Conservation (phyloP, 2,888 invertebrate species). For the Ceramica pisi region DNA sequence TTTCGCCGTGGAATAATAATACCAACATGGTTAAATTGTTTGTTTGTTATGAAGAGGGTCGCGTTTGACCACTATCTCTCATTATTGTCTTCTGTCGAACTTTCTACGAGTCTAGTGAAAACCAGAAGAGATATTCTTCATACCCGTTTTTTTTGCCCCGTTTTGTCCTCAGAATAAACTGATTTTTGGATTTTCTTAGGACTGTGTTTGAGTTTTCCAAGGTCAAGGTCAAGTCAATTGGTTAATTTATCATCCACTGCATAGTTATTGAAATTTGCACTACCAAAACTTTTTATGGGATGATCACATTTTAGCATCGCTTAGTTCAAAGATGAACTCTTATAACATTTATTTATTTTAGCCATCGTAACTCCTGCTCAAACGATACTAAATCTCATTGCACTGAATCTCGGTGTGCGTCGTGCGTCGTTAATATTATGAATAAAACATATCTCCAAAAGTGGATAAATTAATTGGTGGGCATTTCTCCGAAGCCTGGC, state of each 20-base stretch:
- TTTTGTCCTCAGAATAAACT: too few relatives aligned
- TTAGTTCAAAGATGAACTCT: not conserved
- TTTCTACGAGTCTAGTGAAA: not conserved
- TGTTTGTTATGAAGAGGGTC: not conserved
- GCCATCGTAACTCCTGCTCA: not conserved
- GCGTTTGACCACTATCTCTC: not conserved
- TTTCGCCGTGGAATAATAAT: not conserved
- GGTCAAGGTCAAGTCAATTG: too few relatives aligned
- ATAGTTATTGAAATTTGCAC: not conserved
- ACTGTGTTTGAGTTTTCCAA: not conserved
- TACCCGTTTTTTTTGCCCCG: not conserved
- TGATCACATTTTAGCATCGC: slow-evolving; percentile 5
- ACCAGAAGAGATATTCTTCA: not conserved
- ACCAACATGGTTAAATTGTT: not conserved
- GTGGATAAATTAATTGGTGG: slow-evolving; percentile 82
- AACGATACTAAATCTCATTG: slow-evolving; percentile 31
- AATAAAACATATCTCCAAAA: slow-evolving; percentile 82
- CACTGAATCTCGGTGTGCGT: slow-evolving; percentile 43
- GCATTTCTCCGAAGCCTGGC: slow-evolving; percentile 76
- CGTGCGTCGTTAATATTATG: slow-evolving; percentile 64
- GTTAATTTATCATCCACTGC: too few relatives aligned
- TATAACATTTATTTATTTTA: not conserved
- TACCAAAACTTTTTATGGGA: not conserved
- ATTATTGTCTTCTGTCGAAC: not conserved
- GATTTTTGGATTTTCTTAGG: not conserved